Evolutionary conservation across 2,113 vertebrate species (phyloP).

Genomic region (Propithecus coquereli): DNA sequence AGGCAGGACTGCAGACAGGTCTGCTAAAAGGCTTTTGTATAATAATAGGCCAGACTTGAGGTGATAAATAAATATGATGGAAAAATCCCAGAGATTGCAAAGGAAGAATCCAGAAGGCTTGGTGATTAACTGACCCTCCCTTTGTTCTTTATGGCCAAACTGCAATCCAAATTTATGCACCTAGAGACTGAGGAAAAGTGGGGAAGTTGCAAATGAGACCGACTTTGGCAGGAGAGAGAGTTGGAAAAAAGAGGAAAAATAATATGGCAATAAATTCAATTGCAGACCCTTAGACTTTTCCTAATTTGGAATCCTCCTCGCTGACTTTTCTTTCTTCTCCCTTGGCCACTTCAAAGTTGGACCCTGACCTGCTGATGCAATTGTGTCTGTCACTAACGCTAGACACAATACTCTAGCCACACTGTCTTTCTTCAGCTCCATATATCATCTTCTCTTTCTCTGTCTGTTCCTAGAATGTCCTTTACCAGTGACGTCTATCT

Average conservation of each 20-base stretch:
- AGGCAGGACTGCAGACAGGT: not conserved
- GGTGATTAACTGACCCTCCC: not conserved
- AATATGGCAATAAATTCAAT: not conserved
- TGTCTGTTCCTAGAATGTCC: not conserved
- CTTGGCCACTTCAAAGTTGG: not conserved
- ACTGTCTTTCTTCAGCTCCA: not conserved
- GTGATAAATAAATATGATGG: not conserved
- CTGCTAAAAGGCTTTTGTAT: not conserved
- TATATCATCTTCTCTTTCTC: not conserved
- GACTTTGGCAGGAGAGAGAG: not conserved
- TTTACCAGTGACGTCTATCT: not conserved
- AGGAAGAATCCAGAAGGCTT: not conserved
- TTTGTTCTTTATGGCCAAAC: not conserved
- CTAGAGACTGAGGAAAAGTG: not conserved
- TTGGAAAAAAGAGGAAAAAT: not conserved
- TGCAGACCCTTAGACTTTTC: not conserved
- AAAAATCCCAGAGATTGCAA: not conserved
- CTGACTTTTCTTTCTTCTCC: slow-evolving; percentile 11
- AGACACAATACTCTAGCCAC: not conserved
- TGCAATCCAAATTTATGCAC: not conserved
- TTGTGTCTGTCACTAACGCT: not conserved
- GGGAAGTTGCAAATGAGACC: not conserved
- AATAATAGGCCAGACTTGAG: not conserved
- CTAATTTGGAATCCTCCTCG: not conserved
- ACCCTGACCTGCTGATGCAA: not conserved